Base-by-base conservation (phyloP, 2,797 vertebrate genomes). In the Spea hammondii region DNA sequence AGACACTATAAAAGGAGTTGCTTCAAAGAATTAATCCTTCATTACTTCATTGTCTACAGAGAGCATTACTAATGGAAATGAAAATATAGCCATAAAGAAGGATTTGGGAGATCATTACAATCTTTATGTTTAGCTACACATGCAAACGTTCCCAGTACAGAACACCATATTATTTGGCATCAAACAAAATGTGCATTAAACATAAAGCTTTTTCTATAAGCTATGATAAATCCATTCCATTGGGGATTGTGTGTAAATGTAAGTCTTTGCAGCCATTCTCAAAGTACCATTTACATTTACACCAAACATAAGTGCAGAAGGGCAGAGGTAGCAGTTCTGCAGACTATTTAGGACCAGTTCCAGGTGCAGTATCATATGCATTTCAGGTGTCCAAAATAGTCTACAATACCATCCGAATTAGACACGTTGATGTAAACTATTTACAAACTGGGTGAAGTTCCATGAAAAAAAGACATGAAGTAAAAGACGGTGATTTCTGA, bases 21-120 rank as follows among this genome's bases (percentile, higher is more conserved):
- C 91, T 89, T 89, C 88, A 89, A 83, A 86, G 87, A 88, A 91
- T 74, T 82, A 90, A 89, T 87, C 90, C 87, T 89, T 91, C 89
- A 91, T 90, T 88, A 87, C 84, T 87, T 54, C 76, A 86, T 86
- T 88, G 86, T 83, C 85, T 89, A 84, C 84, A 83, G 86, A 85
- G 83, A 88, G 85, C 79, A 83, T 65, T 88, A 88, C 85, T 85
- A 86, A 84, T 83, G 82, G 73, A 82, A 82, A 82, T 82, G 75
- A 82, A 82, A 82, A 77, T 77, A 82, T 76, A 60, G 77, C 75
- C 72, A 78, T 74, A 82, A 77, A 82, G 80, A 45, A 55, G 80
- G 75, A 82, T 82, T 77, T 68, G 74, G 65, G 67, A 65, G 62
- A 65, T 70, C 62, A 72, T 72, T 69, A 77, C 44, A 70, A 60